A percentile compares a stretch with the other conserved stretches of the same genome.
Evolutionary conservation across 1,140 invertebrate genomes (phyloP).

Genomic region (Epicauta chinensis): DNA sequence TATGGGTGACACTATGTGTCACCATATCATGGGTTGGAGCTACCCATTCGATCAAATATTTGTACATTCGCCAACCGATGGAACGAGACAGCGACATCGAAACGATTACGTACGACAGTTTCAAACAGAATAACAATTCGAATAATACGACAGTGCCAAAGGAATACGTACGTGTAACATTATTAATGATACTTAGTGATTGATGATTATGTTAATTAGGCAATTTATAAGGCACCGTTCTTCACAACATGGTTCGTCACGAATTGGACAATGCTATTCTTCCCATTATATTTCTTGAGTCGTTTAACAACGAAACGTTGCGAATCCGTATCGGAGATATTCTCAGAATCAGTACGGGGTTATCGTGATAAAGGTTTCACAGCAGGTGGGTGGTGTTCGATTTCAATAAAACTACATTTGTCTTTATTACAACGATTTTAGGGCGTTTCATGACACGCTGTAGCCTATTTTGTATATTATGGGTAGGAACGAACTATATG

Average conservation of each 20-base stretch:
- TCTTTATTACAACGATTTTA: conserved; percentile 39
- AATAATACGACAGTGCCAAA: conserved; percentile 43
- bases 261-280: conserved; percentile 87
- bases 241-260: conserved; percentile 93
- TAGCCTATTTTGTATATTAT: conserved; percentile 80
- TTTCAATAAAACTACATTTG: conserved; percentile 2
- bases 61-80: conserved; percentile 57
- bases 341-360: conserved; percentile 70
- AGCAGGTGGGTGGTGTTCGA: conserved; percentile 49
- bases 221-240: conserved; percentile 76
- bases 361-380: conserved; percentile 84
- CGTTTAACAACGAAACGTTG: conserved; percentile 64
- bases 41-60: conserved; percentile 81
- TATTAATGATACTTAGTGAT: background rate
- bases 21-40: conserved; percentile 84
- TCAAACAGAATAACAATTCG: conserved; percentile 41
- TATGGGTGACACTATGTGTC: conserved; percentile 76
- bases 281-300: conserved; percentile 78
- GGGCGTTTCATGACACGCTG: conserved; percentile 79
- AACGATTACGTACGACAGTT: conserved; percentile 43
- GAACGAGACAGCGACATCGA: conserved; percentile 29
- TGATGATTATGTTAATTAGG: conserved; percentile 46
- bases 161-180: conserved; percentile 41
- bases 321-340: conserved; percentile 64
- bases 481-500: conserved; percentile 90